phyloP scores from a whole-genome alignment of 2,797 vertebrate species.

The Cygnus olor region DNA sequence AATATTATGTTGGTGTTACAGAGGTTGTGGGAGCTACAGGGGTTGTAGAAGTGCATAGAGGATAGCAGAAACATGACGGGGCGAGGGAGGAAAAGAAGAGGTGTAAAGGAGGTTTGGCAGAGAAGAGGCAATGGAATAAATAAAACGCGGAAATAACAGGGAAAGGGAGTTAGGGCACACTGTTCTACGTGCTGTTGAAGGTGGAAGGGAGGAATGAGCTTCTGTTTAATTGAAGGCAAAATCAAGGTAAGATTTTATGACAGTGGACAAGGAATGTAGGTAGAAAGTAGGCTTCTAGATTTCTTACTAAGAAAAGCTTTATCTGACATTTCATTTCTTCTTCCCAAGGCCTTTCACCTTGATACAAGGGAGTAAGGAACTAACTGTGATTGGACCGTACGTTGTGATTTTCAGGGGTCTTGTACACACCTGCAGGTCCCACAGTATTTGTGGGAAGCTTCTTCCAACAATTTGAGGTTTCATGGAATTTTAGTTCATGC shows the following conservation, averaged over 20 bases:
- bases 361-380: neutral
- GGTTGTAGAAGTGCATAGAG: neutral
- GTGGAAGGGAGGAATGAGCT: neutral
- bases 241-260: neutral
- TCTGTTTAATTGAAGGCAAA: neutral
- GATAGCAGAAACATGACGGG: neutral
- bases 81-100: neutral
- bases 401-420: neutral
- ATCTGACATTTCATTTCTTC: neutral
- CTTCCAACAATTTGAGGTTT: neutral
- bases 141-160: neutral
- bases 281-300: neutral
- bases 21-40: neutral
- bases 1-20: neutral
- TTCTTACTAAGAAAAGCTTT: neutral
- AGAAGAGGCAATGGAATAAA: neutral
- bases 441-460: neutral
- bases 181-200: neutral
- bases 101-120: neutral
- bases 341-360: neutral
- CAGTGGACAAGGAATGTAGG: neutral
- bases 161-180: rapidly evolving
- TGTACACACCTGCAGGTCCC: neutral
- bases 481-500: neutral
- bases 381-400: neutral